These are phyloP conservation scores for Epizoanthus scotinus DNA, from an alignment of 92 coral and sea anemone species.

Conservation along the genomic window DNA sequence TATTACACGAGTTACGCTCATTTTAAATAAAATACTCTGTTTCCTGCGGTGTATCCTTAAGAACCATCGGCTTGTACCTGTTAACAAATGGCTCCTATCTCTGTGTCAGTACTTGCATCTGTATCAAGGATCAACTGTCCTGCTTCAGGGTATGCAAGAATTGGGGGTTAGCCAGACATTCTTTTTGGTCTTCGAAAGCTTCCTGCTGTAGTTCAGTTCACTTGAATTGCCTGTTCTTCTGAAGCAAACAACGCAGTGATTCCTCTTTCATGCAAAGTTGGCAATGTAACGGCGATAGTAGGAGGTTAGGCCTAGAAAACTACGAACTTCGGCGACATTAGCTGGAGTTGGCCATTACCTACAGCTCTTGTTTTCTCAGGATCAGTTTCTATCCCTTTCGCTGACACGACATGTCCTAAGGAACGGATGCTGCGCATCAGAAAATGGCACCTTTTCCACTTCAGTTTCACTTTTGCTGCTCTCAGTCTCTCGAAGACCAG, in stretches of 20 bases:
- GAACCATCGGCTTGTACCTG: constrained; percentile 53
- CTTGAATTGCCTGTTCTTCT: constrained; percentile 40
- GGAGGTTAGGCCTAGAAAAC: constrained; percentile 42
- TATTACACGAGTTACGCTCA: no score
- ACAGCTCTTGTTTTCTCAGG: constrained; percentile 53
- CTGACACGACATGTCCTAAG: constrained; percentile 45
- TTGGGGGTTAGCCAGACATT: constrained; percentile 46
- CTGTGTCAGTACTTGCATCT: constrained; percentile 51
- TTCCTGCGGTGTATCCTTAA: no score
- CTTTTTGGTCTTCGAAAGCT: constrained; percentile 42
- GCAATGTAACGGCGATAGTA: constrained; percentile 36
- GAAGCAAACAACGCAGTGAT: constrained; percentile 40
- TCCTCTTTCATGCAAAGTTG: constrained; percentile 21
- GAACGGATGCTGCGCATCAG: constrained; percentile 35
- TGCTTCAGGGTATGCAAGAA: constrained; percentile 55
- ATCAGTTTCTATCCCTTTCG: constrained; percentile 49
- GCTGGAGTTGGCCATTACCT: constrained; percentile 47
- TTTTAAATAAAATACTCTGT: no score
- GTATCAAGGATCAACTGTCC: constrained; percentile 57
- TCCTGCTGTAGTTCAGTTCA: constrained; percentile 42
- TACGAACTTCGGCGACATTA: constrained; percentile 36
- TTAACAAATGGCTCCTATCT: constrained; percentile 51
- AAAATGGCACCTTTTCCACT: constrained; percentile 46
- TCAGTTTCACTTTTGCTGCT: constrained; percentile 47
- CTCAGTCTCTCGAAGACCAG: constrained; percentile 43